Percentiles rank a stretch among this genome's conserved stretches.
These are phyloP conservation scores for Rattus rattus DNA, from an alignment of 2,113 vertebrate species.

Conservation along the genomic window DNA sequence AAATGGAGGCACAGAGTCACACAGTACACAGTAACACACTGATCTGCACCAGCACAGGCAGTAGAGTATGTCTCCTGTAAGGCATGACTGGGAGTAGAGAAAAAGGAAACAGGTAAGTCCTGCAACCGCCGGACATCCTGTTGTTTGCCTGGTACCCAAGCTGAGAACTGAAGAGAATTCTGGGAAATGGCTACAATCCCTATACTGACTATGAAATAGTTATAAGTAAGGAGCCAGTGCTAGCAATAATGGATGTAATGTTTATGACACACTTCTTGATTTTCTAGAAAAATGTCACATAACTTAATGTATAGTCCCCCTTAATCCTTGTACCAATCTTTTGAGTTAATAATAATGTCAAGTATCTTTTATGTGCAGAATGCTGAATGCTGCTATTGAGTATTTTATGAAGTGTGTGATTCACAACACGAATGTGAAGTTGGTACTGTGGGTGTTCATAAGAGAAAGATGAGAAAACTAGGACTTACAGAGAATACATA, in stretches of 20 bases:
- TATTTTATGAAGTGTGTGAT: constrained; percentile 12
- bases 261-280: background rate
- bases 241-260: background rate
- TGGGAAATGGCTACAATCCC: background rate
- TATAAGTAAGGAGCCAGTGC: background rate
- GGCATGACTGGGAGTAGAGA: background rate
- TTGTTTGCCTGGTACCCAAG: background rate
- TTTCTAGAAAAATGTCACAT: background rate
- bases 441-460: background rate
- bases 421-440: constrained; percentile 17
- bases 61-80: background rate
- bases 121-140: background rate
- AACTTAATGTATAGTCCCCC: background rate
- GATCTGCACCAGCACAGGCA: background rate
- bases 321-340: background rate
- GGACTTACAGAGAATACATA: background rate
- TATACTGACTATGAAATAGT: background rate
- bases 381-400: background rate
- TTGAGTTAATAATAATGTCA: background rate
- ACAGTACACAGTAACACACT: background rate
- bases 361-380: background rate
- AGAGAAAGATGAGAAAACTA: background rate
- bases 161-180: background rate
- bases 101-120: constrained; percentile 46
- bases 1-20: background rate